Percentiles rank a stretch among this genome's conserved stretches.
Conservation (phyloP, 1,140 invertebrate genomes). For the Pectinophora gossypiella region DNA sequence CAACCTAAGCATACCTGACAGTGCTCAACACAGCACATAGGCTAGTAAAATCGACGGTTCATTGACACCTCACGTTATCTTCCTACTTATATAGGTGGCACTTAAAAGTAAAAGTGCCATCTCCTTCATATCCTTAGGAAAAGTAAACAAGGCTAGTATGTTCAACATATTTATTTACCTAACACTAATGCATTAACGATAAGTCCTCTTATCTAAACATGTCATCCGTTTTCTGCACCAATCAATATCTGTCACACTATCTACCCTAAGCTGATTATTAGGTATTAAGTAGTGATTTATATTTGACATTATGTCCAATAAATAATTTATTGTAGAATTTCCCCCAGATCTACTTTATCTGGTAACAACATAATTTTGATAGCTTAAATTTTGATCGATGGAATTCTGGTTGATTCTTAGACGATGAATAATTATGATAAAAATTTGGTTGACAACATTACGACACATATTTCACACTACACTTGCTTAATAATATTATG, state of each 20-base stretch:
- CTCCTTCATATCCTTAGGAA: no score
- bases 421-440: background rate
- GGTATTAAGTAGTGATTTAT: conserved; percentile 44
- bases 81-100: no score
- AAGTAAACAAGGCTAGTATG: no score
- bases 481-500: no score
- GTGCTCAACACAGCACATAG: no score
- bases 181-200: background rate
- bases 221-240: conserved; percentile 3
- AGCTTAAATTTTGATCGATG: background rate
- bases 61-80: no score
- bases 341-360: background rate
- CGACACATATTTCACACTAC: no score
- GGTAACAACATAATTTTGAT: background rate
- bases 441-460: background rate
- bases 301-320: conserved; percentile 8
- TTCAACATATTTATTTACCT: background rate
- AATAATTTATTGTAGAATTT: background rate
- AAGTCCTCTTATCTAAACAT: background rate
- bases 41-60: no score
- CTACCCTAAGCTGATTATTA: conserved; percentile 33
- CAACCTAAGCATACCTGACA: no score
- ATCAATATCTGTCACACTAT: conserved; percentile 42
- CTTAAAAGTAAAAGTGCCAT: no score
- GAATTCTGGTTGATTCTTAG: background rate